Base-by-base conservation (phyloP, 2,797 vertebrate genomes). In the Tauraco hartlaubi region DNA sequence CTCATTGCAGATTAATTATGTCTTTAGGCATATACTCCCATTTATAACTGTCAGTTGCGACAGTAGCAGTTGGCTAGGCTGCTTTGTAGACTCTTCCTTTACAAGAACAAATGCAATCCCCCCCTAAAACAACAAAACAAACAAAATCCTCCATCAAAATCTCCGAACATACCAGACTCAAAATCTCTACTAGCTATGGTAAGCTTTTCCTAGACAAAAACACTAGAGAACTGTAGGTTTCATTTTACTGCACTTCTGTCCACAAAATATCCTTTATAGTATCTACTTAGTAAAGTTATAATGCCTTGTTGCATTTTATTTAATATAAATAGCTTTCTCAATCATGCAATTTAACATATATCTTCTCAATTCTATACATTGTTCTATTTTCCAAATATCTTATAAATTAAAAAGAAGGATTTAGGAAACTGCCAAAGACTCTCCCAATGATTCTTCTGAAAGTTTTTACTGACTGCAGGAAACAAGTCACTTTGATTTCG, bases 1-100 rank as follows among this genome's bases (percentile, higher is more conserved):
- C 88, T 91, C 92, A 84, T 2, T 96, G 79, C 76, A 89, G 90
- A 98, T 97, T 97, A 97, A 97, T 97, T 96, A 97, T 71, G 73
- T 97, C 95, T 97, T 97, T 86, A 96, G 69, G 68, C 90, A 91
- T 64, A 94, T 64, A 95, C 31, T 89, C 86, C 96, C 91, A 95
- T 96, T 97, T 97, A 63, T 95, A 94, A 96, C 64, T 91, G 89
- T 88, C 91, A 92, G 64, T 95, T 94, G 49, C 4, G 19, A 82
- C 56, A 61, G 51, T 44, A 94, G 77, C 49, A 92, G 81, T 71
- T 90, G 66, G 63, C 13, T 22, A 85, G 43, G 19, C 19, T 90
- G 44, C 44, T 92, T 73, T 76, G 28, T 29, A 90, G 55, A 74
- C 14, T 5, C 11, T 71, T 48, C 12, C 13, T 76, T 89, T 54